A percentile compares a stretch with the other conserved stretches of the same genome.
phyloP scores from a whole-genome alignment of 2,888 invertebrate species.

The Ptilodon capucinus region DNA sequence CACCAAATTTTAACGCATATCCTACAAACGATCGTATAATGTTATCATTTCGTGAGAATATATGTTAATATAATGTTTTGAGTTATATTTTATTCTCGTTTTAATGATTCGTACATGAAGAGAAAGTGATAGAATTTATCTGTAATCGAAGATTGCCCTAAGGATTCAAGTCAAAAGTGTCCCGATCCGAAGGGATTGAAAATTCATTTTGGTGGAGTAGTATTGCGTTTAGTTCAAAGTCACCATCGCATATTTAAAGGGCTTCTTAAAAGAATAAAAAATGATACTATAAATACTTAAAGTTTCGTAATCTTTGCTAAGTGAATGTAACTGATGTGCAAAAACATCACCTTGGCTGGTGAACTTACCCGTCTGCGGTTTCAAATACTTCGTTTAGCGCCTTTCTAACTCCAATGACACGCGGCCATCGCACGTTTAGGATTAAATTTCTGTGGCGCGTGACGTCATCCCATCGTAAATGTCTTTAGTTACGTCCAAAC shows the following conservation, averaged over 20 bases:
- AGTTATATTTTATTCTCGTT: no score
- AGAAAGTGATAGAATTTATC: background rate
- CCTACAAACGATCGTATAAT: background rate
- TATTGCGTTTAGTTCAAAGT: no score
- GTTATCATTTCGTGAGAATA: background rate
- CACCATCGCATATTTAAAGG: no score
- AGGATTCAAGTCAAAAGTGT: no score
- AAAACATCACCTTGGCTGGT: slow-evolving; percentile 30
- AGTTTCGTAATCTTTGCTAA: background rate
- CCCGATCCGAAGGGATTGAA: no score
- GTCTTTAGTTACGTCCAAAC: slow-evolving; percentile 11
- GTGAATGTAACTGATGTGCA: slow-evolving; percentile 5
- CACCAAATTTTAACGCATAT: background rate
- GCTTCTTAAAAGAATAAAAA: no score
- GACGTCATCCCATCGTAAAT: slow-evolving; percentile 19
- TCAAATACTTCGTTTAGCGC: slow-evolving; percentile 24
- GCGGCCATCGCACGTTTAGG: slow-evolving; percentile 18
- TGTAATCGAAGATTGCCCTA: background rate
- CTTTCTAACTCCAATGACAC: slow-evolving; percentile 48
- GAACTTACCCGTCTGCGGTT: slow-evolving; percentile 16
- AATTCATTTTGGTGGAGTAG: no score
- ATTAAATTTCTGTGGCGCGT: slow-evolving; percentile 25
- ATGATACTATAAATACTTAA: no score
- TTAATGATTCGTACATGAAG: background rate
- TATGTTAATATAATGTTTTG: background rate